Conservation (phyloP, 2,113 vertebrate species). For the Grammomys surdaster region DNA sequence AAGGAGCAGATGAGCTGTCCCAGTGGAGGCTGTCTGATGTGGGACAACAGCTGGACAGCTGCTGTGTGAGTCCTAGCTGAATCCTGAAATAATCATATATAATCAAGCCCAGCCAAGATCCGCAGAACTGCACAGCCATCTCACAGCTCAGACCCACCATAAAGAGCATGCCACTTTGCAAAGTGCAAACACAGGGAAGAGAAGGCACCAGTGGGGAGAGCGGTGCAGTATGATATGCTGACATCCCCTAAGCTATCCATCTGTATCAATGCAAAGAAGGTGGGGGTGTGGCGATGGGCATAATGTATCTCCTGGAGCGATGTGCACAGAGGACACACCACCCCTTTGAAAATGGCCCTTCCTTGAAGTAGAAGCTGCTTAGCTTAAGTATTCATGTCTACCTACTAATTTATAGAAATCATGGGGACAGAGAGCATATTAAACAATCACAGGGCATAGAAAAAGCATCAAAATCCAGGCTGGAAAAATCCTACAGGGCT, state of each 20-base stretch:
- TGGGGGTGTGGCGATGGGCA: not conserved
- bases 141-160: not conserved
- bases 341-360: not conserved
- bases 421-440: not conserved
- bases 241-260: not conserved
- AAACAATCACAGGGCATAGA: not conserved
- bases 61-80: not conserved
- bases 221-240: not conserved
- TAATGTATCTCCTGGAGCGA: not conserved
- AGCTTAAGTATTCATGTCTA: not conserved
- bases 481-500: not conserved
- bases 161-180: not conserved
- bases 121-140: not conserved
- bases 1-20: not conserved
- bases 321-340: not conserved
- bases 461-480: slow-evolving; percentile 32
- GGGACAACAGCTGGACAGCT: not conserved
- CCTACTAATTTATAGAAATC: slow-evolving; percentile 7
- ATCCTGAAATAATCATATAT: not conserved
- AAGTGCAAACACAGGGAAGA: not conserved
- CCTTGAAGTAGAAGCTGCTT: not conserved
- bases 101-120: not conserved
- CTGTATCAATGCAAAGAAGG: not conserved
- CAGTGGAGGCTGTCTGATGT: not conserved
- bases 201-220: not conserved